Conservation (phyloP, 2,888 invertebrate genomes). For the Cosmorhoe ocellata region DNA sequence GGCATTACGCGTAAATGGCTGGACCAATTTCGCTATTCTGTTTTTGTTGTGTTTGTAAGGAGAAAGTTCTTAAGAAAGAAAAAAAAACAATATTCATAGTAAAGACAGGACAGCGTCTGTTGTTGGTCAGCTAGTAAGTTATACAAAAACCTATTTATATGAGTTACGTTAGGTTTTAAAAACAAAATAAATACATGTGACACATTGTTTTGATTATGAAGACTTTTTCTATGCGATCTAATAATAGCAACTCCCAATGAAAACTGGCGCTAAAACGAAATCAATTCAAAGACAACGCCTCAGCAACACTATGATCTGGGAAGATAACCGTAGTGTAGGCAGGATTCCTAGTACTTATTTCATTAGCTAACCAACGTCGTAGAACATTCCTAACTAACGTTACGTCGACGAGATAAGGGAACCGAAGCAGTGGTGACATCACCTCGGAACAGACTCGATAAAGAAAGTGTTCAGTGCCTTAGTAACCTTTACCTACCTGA, state of each 20-base stretch:
- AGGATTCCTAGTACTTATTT: slow-evolving; percentile 41
- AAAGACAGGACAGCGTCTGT: too few relatives aligned
- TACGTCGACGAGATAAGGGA: slow-evolving; percentile 74
- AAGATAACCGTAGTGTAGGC: slow-evolving; percentile 27
- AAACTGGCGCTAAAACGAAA: slow-evolving; percentile 4
- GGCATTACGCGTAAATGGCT: too few relatives aligned
- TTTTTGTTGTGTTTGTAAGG: too few relatives aligned
- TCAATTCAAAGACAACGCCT: slow-evolving; percentile 20
- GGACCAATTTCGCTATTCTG: too few relatives aligned
- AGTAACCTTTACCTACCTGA: slow-evolving; percentile 63
- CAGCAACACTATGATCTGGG: slow-evolving; percentile 17
- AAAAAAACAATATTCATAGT: too few relatives aligned
- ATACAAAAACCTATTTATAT: too few relatives aligned
- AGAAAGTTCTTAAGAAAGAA: too few relatives aligned
- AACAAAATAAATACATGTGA: too few relatives aligned
- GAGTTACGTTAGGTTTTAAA: too few relatives aligned
- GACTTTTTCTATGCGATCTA: too few relatives aligned
- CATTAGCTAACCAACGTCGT: slow-evolving; percentile 49
- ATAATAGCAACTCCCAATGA: not conserved
- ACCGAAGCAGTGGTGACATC: slow-evolving; percentile 74
- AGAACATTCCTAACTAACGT: slow-evolving; percentile 66
- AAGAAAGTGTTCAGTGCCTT: slow-evolving; percentile 74
- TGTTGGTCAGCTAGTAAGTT: too few relatives aligned
- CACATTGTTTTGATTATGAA: too few relatives aligned
- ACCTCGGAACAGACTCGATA: slow-evolving; percentile 66